phyloP scores from a whole-genome alignment of 2,888 invertebrate genomes.

The Nowickia ferox region DNA sequence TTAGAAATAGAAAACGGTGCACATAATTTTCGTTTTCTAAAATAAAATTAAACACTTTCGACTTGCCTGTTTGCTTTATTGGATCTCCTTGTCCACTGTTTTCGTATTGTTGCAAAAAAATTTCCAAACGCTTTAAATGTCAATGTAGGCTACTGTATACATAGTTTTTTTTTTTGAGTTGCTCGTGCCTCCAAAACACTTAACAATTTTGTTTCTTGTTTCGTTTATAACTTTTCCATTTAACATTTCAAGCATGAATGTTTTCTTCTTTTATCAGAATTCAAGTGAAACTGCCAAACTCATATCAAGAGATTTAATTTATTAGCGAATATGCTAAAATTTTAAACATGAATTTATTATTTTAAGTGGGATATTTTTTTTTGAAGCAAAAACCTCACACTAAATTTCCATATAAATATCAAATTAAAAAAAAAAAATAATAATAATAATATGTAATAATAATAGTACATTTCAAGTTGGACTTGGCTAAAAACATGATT shows the following conservation, averaged over 20 bases:
- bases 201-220: conserved; percentile 17
- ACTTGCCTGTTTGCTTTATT: conserved; percentile 25
- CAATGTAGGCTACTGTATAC: conserved; percentile 33
- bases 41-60: not conserved
- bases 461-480: conserved; percentile 56
- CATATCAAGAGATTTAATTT: conserved; percentile 56
- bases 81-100: conserved; percentile 35
- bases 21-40: not conserved
- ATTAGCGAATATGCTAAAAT: conserved; percentile 48
- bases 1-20: not conserved
- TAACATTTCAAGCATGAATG: conserved; percentile 51
- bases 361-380: conserved; percentile 14
- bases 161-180: conserved; percentile 12
- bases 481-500: conserved; percentile 46
- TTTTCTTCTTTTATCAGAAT: conserved; percentile 58
- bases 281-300: conserved; percentile 68
- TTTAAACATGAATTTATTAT: conserved; percentile 62
- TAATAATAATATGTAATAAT: conserved; percentile 19
- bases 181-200: conserved; percentile 29
- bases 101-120: conserved; percentile 15
- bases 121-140: not conserved
- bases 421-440: conserved; percentile 12
- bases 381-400: conserved; percentile 17
- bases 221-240: conserved; percentile 25
- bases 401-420: conserved; percentile 54